Evolutionary conservation across 2,797 vertebrate genomes (phyloP), one percentile per base, ranked within the genome.

Genomic region (Bradypus variegatus): DNA sequence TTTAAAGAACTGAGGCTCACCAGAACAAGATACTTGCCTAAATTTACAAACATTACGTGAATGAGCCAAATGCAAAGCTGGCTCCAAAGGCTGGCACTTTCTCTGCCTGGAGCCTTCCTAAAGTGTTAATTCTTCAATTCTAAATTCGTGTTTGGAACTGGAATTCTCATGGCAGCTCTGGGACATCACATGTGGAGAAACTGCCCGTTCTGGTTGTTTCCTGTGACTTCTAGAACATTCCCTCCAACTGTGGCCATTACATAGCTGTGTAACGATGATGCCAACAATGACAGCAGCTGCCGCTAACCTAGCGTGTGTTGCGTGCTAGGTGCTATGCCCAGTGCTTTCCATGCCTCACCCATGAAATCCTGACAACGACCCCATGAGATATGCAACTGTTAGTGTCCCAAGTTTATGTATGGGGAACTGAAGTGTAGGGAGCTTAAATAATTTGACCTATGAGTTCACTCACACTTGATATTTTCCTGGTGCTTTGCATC

Each of bases 221-320:
- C 72, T 18, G 25, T 25, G 48, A 9, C 1, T n/a, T 29, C 50
- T 33, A 41, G 62, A 31, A 41, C 1, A 0, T 18, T 18, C 5
- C 1, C 14, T 25, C 38, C n/a, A 10, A 0, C 16, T 2, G 8
- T 7, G n/a, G 67, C 67, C 33, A 0, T 0, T 38, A 7, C 2
- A 53, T 78, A 16, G 38, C 1, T 8, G 3, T 1, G 41, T 19
- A 0, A 31, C 2, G 69, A 36, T 16, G 81, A 18, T 31, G 45
- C 31, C 12, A 8, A 55, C 27, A 23, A 12, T 19, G 21, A 31
- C 15, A 13, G 1, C 6, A 6, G 45, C 3, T 5, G 25, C 65
- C 19, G 3, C 14, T 6, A 3, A 1, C 4, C 33, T 16, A 10
- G 36, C 0, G 5, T 53, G 41, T 12, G 8, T 38, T 5, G 6